Percentiles rank a stretch among this genome's conserved stretches.
Evolutionary conservation across 2,113 vertebrate species (phyloP).

Genomic region (Speoplatyrhinus poulsoni): DNA sequence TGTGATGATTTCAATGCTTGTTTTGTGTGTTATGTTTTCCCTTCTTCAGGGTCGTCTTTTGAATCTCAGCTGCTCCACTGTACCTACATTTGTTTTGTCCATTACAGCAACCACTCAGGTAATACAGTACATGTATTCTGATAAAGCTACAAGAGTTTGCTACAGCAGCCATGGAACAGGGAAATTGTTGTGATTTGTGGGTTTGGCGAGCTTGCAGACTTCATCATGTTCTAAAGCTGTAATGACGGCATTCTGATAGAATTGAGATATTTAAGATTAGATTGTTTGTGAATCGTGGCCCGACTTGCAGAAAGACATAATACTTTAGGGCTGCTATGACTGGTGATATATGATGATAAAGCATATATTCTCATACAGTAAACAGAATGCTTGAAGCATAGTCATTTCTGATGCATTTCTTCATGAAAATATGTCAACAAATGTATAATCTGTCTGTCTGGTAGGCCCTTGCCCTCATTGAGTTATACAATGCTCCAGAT

Average conservation of each 20-base stretch:
- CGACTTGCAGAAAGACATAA: too few relatives aligned
- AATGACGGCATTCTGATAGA: too few relatives aligned
- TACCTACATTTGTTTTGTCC: constrained; percentile 96
- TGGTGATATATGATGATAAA: too few relatives aligned
- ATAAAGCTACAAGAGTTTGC: not conserved
- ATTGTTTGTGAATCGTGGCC: too few relatives aligned
- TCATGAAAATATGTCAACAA: too few relatives aligned
- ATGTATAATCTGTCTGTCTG: constrained; percentile 18
- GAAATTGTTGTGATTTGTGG: too few relatives aligned
- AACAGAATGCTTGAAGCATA: not conserved
- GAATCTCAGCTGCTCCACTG: constrained; percentile 97
- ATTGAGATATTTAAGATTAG: too few relatives aligned
- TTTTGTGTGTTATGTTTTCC: not conserved
- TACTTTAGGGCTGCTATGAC: too few relatives aligned
- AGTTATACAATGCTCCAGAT: constrained; percentile 95
- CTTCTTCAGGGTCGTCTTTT: constrained; percentile 88
- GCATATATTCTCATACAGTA: not conserved
- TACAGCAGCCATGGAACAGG: too few relatives aligned
- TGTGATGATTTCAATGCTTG: too few relatives aligned
- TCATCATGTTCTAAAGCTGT: too few relatives aligned
- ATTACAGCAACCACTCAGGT: constrained; percentile 99
- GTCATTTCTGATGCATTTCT: not conserved
- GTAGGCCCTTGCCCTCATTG: constrained; percentile 93
- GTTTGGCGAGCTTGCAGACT: too few relatives aligned
- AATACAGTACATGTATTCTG: constrained; percentile 10